Conservation (phyloP, 1,140 invertebrate species). For the Nasonia longicornis region DNA sequence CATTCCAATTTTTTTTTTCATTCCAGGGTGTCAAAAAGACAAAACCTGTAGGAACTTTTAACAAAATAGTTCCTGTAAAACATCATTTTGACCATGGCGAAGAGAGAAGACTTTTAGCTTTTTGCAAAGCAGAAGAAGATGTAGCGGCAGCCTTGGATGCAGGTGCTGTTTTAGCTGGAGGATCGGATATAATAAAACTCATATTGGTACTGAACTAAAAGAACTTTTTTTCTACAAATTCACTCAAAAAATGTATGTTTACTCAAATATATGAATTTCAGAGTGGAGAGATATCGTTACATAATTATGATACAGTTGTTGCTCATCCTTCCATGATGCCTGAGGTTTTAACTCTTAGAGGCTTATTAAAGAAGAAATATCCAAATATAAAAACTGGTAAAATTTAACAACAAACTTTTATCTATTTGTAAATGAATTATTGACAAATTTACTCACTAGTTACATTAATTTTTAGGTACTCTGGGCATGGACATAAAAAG, state of each 20-base stretch:
- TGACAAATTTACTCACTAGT: background rate
- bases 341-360: constrained; percentile 79
- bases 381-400: constrained; percentile 68
- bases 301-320: constrained; percentile 81
- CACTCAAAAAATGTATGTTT: background rate
- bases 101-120: constrained; percentile 76
- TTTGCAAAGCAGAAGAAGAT: constrained; percentile 75
- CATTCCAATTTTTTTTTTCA: constrained; percentile 47
- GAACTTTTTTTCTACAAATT: background rate
- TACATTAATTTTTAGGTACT: constrained; percentile 66
- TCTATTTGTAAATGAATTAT: background rate
- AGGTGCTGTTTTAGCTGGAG: constrained; percentile 79
- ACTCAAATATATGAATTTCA: constrained; percentile 58
- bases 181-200: constrained; percentile 78
- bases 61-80: constrained; percentile 73
- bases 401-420: constrained; percentile 13
- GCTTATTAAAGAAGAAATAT: constrained; percentile 81
- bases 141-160: constrained; percentile 72
- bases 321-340: constrained; percentile 83
- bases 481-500: constrained; percentile 73
- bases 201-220: constrained; percentile 72
- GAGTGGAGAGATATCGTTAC: constrained; percentile 75
- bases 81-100: constrained; percentile 76
- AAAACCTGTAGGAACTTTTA: constrained; percentile 75
- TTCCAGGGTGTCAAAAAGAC: constrained; percentile 68